Evolutionary conservation across 2,113 vertebrate species (phyloP).

Genomic region (Acrocephalus arundinaceus): DNA sequence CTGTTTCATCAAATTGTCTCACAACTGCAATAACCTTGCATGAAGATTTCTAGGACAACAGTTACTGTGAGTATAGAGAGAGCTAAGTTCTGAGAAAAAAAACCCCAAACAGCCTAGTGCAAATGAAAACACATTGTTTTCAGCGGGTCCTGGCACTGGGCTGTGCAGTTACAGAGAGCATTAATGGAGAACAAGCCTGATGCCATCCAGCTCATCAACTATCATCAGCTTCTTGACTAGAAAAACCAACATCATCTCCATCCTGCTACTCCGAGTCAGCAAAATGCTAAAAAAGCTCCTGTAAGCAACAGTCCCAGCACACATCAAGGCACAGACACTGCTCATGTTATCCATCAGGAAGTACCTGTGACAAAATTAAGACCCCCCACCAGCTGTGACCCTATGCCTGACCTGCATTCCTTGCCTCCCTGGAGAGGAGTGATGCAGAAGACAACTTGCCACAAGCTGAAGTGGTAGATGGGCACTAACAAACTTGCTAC

Average conservation of each 20-base stretch:
- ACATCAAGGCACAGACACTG: background rate
- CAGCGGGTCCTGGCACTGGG: background rate
- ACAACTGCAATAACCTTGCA: slow-evolving; percentile 3
- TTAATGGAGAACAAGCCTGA: background rate
- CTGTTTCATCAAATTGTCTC: slow-evolving; percentile 26
- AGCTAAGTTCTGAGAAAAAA: background rate
- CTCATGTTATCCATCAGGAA: background rate
- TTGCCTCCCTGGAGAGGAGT: background rate
- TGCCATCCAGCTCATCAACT: slow-evolving; percentile 10
- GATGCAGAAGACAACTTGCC: background rate
- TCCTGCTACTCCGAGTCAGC: background rate
- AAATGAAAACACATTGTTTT: slow-evolving; percentile 1
- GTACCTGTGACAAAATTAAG: background rate
- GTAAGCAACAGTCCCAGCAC: accelerated
- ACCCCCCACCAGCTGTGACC: accelerated
- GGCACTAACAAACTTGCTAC: background rate
- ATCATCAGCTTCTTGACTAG: background rate
- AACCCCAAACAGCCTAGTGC: background rate
- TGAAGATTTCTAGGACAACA: slow-evolving; percentile 28
- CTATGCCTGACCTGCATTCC: background rate
- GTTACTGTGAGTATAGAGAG: background rate
- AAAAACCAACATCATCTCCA: background rate
- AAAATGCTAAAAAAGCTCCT: background rate
- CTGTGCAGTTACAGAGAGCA: background rate
- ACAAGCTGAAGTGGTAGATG: background rate